Conservation (phyloP, 2,113 vertebrate species). For the Gracilinanus agilis region DNA sequence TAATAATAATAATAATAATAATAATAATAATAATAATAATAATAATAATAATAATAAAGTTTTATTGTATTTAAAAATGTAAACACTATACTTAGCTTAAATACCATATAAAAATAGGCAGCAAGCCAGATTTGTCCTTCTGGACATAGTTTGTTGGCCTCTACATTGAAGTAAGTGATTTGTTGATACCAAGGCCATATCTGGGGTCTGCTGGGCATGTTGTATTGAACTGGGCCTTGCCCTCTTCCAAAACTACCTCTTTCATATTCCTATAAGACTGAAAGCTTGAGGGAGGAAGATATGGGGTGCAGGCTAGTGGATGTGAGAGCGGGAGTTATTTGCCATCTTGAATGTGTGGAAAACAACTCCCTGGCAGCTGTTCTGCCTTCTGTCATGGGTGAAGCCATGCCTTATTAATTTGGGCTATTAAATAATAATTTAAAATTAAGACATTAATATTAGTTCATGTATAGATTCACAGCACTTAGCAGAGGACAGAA, state of each 20-base stretch:
- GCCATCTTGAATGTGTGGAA: not conserved
- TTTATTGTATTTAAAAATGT: not conserved
- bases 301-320: not conserved
- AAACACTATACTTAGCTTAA: not conserved
- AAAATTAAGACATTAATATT: not conserved
- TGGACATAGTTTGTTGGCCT: not conserved
- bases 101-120: not conserved
- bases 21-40: too few relatives aligned
- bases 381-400: not conserved
- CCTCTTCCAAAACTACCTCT: not conserved
- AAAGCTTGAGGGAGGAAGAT: not conserved
- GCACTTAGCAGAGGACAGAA: not conserved
- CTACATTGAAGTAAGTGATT: not conserved
- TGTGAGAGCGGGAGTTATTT: accelerated
- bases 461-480: not conserved
- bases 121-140: not conserved
- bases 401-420: not conserved
- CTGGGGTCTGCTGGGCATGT: not conserved
- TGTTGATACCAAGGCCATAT: not conserved
- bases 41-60: too few relatives aligned
- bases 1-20: too few relatives aligned
- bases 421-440: not conserved
- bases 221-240: too few relatives aligned
- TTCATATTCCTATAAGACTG: not conserved
- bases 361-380: not conserved